Percentiles rank a stretch among this genome's conserved stretches.
Conservation (phyloP, 1,140 invertebrate genomes). For the Campoletis sonorensis region DNA sequence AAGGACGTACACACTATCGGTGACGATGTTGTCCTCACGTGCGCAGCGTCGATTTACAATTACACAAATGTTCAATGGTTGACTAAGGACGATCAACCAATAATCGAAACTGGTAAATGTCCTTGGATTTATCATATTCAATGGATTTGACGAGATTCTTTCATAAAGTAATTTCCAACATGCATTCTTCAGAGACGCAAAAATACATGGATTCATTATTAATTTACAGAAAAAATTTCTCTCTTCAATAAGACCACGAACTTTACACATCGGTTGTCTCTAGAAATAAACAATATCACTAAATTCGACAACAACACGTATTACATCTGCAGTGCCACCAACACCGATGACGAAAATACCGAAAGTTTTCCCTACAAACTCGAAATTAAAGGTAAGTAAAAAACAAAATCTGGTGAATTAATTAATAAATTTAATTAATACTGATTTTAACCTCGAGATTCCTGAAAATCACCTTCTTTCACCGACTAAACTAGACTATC, state of each 20-base stretch:
- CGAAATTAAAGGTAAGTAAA: conserved; percentile 60
- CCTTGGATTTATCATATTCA: not conserved
- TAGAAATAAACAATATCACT: conserved; percentile 59
- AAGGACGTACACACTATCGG: conserved; percentile 71
- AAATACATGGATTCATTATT: not conserved
- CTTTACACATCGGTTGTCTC: conserved; percentile 63
- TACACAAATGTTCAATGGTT: conserved; percentile 75
- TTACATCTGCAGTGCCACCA: conserved; percentile 63
- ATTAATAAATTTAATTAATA: no score
- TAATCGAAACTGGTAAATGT: conserved; percentile 53
- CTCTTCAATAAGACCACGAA: conserved; percentile 50
- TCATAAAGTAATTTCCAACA: not conserved
- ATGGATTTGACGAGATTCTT: no score
- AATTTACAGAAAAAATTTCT: conserved; percentile 55
- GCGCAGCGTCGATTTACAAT: conserved; percentile 78
- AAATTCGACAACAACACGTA: conserved; percentile 52
- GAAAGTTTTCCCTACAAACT: conserved; percentile 56
- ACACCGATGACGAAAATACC: conserved; percentile 44
- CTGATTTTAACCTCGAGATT: no score
- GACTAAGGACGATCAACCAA: conserved; percentile 39
- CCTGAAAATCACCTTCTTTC: no score
- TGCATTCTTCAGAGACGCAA: conserved; percentile 23
- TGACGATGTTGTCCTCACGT: conserved; percentile 76
- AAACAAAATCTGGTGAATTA: no score
- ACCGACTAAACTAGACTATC: no score